Evolutionary conservation across 2,113 vertebrate species (phyloP), one percentile per base, ranked within the genome.

Genomic region (Larimichthys polyactis): DNA sequence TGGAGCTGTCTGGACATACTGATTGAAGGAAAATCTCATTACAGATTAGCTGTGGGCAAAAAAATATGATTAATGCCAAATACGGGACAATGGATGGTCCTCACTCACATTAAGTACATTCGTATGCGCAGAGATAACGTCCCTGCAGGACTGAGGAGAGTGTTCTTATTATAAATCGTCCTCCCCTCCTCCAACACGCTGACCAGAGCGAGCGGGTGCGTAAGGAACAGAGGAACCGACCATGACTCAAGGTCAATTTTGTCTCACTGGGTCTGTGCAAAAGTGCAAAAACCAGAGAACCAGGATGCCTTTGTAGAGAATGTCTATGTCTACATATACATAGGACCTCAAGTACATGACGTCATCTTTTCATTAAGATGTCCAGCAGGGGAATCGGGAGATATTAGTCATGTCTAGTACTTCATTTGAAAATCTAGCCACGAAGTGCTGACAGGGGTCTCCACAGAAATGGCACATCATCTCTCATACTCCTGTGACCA

Each of bases 1-100:
- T 2, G 82, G 79, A 81, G 58, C 74, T 66, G 85, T 82, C 70
- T 86, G 83, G 82, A 87, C 80, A 66, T 77, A 89, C 43, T 82
- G 87, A 81, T 71, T 82, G 79, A 87, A 71, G 54, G 24, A 71
- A 91, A 91, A 90, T 90, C 89, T 90, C 84, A 83, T 90, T 90
- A 86, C 79, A 87, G 85, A 90, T 90, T 81, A 87, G 78, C 87
- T 82, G 22, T 52, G 67, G 84, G 82, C 65, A 59, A 78, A 79
- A 79, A 85, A 89, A 78, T 75, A 63, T 85, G 87, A 88, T 85
- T 86, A 88, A 90, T 70, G 46, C 68, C 70, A 70, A 46, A 46
- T 32, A 46, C 66, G 20, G 80, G 58, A 82, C 75, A 82, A 83
- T 82, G 59, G 71, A 60, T 73, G 65, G 69, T 81, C 71, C 51